A percentile compares a stretch with the other conserved stretches of the same genome.
phyloP scores from a whole-genome alignment of 2,113 vertebrate species.

The Pseudorectes ferrugineus region DNA sequence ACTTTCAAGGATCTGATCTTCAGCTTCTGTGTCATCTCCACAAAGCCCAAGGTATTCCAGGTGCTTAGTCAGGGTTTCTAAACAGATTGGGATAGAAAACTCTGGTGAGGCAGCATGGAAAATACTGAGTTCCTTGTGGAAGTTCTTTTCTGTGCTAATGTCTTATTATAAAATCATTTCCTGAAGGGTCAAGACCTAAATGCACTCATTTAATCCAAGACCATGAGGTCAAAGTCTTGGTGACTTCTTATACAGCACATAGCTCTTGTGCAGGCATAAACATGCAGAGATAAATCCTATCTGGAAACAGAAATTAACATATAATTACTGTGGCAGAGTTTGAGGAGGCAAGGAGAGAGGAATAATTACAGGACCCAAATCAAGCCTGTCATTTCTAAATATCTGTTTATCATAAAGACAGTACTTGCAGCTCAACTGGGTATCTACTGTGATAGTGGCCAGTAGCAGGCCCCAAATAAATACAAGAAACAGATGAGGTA shows the following conservation, averaged over 20 bases:
- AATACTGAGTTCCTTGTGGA: background rate
- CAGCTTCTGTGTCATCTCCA: slow-evolving; percentile 12
- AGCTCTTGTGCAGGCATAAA: background rate
- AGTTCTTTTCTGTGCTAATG: background rate
- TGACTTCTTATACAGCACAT: background rate
- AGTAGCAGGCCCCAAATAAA: background rate
- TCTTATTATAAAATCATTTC: background rate
- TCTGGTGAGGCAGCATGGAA: background rate
- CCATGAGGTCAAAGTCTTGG: background rate
- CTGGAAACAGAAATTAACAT: background rate
- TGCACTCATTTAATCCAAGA: background rate
- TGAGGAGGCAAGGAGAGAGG: background rate
- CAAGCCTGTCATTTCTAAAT: background rate
- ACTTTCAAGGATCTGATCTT: slow-evolving; percentile 51
- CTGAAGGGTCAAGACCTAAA: background rate
- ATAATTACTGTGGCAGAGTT: background rate
- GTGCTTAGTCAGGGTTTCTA: slow-evolving; percentile 56
- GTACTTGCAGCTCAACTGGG: background rate
- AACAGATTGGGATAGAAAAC: background rate
- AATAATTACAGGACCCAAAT: background rate
- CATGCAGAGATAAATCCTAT: background rate
- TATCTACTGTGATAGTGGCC: background rate
- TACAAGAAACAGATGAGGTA: background rate
- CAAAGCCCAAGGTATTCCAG: slow-evolving; percentile 47
- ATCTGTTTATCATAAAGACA: background rate